Conservation (phyloP, 1,140 invertebrate species). For the Octopus bimaculoides region DNA sequence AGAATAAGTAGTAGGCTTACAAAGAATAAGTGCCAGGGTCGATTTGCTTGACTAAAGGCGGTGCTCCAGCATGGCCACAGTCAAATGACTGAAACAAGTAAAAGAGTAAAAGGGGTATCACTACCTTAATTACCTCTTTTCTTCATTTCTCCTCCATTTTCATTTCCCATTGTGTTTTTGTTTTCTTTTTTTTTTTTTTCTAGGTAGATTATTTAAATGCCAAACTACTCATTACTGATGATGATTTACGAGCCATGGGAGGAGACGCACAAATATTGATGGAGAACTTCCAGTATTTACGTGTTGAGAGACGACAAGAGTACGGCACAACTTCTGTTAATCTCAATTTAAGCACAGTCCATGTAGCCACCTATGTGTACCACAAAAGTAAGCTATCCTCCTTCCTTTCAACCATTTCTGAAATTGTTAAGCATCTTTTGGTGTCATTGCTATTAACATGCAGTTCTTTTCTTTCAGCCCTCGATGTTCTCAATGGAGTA, state of each 20-base stretch:
- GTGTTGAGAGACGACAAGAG: conserved; percentile 70
- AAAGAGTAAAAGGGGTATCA: neutral
- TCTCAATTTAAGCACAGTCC: conserved; percentile 81
- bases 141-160: neutral
- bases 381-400: conserved; percentile 71
- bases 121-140: neutral
- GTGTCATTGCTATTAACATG: neutral
- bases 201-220: conserved; percentile 10
- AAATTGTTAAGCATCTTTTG: neutral
- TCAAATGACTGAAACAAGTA: too few relatives aligned
- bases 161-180: neutral
- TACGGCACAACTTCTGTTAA: conserved; percentile 81
- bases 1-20: too few relatives aligned
- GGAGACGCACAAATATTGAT: neutral
- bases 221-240: conserved; percentile 7
- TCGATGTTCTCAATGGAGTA: conserved; percentile 67
- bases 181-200: neutral
- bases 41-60: too few relatives aligned
- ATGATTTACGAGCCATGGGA: neutral
- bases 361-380: conserved; percentile 92
- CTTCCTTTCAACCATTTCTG: neutral
- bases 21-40: too few relatives aligned
- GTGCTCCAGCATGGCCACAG: too few relatives aligned
- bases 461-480: conserved; percentile 35
- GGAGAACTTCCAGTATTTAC: conserved; percentile 16